Evolutionary conservation across 1,140 invertebrate species (phyloP).

Genomic region (Oncopeltus fasciatus): DNA sequence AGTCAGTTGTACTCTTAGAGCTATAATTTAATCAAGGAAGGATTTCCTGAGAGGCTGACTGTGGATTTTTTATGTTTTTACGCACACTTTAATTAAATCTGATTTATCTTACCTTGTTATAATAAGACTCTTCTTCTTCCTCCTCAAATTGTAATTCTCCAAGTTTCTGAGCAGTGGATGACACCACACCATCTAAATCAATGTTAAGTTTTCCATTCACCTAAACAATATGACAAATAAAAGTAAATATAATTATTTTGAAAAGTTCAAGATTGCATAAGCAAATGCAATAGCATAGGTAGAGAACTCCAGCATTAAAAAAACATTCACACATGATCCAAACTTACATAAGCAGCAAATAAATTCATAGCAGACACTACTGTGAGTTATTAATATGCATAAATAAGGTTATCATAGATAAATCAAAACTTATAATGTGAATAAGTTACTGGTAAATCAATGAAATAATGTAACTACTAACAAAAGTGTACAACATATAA

Average conservation of each 20-base stretch:
- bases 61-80: background rate
- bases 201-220: conserved; percentile 24
- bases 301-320: no score
- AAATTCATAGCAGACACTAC: no score
- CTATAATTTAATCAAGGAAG: background rate
- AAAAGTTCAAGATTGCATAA: no score
- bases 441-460: no score
- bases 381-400: no score
- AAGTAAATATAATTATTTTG: no score
- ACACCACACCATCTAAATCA: conserved; percentile 44
- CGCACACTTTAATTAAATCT: background rate
- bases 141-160: conserved; percentile 76
- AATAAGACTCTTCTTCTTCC: conserved; percentile 81
- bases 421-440: no score
- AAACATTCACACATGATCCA: no score
- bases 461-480: no score
- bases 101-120: conserved; percentile 51
- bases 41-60: background rate
- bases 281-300: no score
- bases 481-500: no score
- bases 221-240: conserved; percentile 10
- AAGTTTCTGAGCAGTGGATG: conserved; percentile 53
- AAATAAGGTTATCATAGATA: no score
- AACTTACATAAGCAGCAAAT: conserved; percentile 1
- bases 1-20: background rate